Conservation (phyloP, 2,888 invertebrate genomes). For the Disparrhopalites patrizii region DNA sequence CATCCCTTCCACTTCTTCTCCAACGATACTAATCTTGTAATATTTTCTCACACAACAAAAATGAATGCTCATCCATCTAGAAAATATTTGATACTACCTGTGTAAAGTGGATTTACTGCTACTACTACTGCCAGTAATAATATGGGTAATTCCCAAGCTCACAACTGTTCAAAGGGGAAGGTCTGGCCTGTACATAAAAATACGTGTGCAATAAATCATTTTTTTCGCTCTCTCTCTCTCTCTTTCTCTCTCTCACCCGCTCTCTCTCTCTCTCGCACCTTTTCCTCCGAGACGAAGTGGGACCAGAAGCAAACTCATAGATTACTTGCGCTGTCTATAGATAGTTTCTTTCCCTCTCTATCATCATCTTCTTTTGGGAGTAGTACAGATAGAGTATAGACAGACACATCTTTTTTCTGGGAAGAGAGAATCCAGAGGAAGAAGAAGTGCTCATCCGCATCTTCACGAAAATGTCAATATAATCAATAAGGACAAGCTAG, state of each 20-base stretch:
- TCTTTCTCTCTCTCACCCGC: no score
- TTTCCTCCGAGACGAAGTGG: neutral
- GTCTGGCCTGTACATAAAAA: constrained; percentile 27
- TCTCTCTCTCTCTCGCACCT: neutral
- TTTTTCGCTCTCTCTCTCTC: no score
- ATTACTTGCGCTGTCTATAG: constrained; percentile 13
- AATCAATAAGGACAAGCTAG: no score
- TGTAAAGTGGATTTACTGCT: constrained; percentile 5
- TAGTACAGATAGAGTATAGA: no score
- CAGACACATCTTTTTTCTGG: no score
- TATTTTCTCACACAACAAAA: constrained; percentile 13
- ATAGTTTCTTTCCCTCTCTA: no score
- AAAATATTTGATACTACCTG: constrained; percentile 8
- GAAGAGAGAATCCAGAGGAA: no score
- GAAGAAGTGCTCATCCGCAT: no score
- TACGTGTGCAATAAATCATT: constrained; percentile 30
- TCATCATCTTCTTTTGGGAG: no score
- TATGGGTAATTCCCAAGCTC: constrained; percentile 17
- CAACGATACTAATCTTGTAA: constrained; percentile 10
- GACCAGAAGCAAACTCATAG: constrained; percentile 25
- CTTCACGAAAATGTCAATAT: no score
- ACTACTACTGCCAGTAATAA: no score
- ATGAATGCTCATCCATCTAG: neutral
- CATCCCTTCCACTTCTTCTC: constrained; percentile 11
- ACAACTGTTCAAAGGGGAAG: neutral